Conservation (phyloP, 2,888 invertebrate species). For the Lysandra coridon region DNA sequence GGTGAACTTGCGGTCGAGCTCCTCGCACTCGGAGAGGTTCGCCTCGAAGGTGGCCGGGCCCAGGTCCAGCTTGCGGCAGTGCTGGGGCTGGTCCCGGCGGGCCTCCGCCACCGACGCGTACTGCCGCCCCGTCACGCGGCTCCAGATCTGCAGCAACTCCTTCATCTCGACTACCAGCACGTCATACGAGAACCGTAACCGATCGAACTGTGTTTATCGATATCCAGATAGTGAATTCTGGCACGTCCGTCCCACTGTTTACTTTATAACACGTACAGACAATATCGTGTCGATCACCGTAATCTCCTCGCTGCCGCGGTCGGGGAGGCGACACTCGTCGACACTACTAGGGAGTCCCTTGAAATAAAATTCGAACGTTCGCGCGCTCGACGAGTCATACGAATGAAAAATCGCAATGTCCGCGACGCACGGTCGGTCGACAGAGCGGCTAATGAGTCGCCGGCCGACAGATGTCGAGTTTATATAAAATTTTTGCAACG, state of each 20-base stretch:
- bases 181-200: not conserved
- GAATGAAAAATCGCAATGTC: constrained; percentile 34
- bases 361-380: constrained; percentile 28
- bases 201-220: not conserved
- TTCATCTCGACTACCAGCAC: constrained; percentile 70
- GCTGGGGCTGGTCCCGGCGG: constrained; percentile 47
- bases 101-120: constrained; percentile 77
- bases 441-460: constrained; percentile 44
- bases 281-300: constrained; percentile 11
- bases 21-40: constrained; percentile 63
- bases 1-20: constrained; percentile 56
- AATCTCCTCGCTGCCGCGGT: not conserved
- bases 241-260: constrained; percentile 25
- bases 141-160: constrained; percentile 82
- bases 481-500: constrained; percentile 35
- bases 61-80: constrained; percentile 54
- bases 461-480: constrained; percentile 19
- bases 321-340: not conserved
- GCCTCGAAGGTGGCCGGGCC: constrained; percentile 55
- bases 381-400: constrained; percentile 27
- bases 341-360: not conserved
- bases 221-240: not conserved
- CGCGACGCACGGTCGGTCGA: constrained; percentile 41
- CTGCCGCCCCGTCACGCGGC: constrained; percentile 69
- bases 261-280: constrained; percentile 20